phyloP scores from a whole-genome alignment of 2,888 invertebrate genomes.

The Altica lythri region DNA sequence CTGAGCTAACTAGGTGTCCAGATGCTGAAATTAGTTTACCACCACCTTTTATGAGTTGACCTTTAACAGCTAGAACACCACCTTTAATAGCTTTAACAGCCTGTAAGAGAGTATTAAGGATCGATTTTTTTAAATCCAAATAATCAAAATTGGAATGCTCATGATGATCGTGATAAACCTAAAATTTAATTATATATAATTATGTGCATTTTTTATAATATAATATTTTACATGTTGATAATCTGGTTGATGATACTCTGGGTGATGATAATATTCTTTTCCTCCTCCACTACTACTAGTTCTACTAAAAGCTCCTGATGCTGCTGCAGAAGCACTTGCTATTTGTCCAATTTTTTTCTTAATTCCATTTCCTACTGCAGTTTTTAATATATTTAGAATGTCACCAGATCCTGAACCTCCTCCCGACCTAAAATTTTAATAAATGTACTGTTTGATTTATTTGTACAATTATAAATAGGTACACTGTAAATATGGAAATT shows the following conservation, averaged over 20 bases:
- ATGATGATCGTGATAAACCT: conserved; percentile 38
- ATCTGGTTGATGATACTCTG: conserved; percentile 18
- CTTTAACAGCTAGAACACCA: conserved; percentile 84
- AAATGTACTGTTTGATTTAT: background rate
- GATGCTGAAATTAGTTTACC: conserved; percentile 70
- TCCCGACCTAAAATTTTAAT: conserved; percentile 21
- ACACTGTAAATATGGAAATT: background rate
- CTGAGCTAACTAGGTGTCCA: conserved; percentile 71
- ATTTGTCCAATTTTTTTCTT: conserved; percentile 62
- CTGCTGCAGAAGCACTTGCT: conserved; percentile 63
- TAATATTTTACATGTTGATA: background rate
- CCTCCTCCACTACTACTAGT: conserved; percentile 58
- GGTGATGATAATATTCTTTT: conserved; percentile 31
- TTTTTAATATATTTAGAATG: conserved; percentile 40
- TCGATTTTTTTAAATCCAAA: conserved; percentile 80
- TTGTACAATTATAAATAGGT: background rate
- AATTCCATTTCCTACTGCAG: conserved; percentile 54
- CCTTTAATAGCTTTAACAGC: conserved; percentile 88
- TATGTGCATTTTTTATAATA: background rate
- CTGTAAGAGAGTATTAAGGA: conserved; percentile 81
- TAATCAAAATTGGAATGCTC: conserved; percentile 47
- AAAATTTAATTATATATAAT: background rate
- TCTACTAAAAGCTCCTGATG: conserved; percentile 59
- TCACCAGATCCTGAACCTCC: conserved; percentile 50
- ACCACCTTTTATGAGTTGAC: conserved; percentile 83